A percentile compares a stretch with the other conserved stretches of the same genome.
phyloP scores from a whole-genome alignment of 2,888 invertebrate genomes.

The Gari tellinella region DNA sequence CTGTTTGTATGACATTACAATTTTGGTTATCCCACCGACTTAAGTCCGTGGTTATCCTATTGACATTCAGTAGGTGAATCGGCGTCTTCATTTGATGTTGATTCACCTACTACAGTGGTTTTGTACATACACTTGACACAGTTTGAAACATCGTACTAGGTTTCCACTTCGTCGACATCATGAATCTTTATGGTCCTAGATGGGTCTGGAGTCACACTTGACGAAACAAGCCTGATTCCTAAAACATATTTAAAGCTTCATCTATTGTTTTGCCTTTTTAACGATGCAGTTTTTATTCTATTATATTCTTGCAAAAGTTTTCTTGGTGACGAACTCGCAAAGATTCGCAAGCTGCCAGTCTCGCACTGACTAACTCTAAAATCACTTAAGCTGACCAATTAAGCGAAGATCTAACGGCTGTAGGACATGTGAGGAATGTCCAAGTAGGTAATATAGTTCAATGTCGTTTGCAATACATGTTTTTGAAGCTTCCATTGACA shows the following conservation, averaged over 20 bases:
- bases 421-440: conserved; percentile 50
- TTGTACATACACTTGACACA: too few species aligned
- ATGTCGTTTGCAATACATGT: conserved; percentile 34
- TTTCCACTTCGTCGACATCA: too few species aligned
- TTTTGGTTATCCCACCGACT: too few species aligned
- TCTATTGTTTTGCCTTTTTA: conserved; percentile 34
- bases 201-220: too few species aligned
- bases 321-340: conserved; percentile 35
- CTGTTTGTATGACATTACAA: too few species aligned
- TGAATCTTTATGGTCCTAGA: too few species aligned
- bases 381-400: conserved; percentile 40
- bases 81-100: too few species aligned
- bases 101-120: too few species aligned
- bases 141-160: too few species aligned
- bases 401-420: conserved; percentile 54
- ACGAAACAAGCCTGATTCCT: conserved; percentile 28
- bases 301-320: conserved; percentile 42
- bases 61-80: too few species aligned
- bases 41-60: too few species aligned
- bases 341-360: conserved; percentile 31
- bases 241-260: conserved; percentile 33
- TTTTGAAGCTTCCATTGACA: conserved; percentile 31
- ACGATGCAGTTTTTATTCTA: conserved; percentile 45
- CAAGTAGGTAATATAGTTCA: conserved; percentile 45
- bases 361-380: conserved; percentile 37